Conservation (phyloP, 1,140 invertebrate genomes). For the Pollicipes pollicipes region DNA sequence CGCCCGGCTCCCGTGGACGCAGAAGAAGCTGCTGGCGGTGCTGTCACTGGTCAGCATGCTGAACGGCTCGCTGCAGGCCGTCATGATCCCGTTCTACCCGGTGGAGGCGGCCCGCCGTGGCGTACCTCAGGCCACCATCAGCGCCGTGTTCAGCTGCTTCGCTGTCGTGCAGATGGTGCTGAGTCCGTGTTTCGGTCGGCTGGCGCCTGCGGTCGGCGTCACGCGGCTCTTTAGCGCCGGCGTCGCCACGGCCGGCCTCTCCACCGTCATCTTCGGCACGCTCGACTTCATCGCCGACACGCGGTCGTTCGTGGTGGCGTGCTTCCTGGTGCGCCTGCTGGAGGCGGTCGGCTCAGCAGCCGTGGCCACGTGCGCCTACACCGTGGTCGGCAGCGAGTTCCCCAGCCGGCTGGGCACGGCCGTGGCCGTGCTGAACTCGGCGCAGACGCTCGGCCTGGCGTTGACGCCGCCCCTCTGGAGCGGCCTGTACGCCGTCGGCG, state of each 20-base stretch:
- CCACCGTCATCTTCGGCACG: slow-evolving; percentile 25
- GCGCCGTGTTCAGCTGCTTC: slow-evolving; percentile 23
- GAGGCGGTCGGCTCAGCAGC: slow-evolving; percentile 35
- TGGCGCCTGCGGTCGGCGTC: slow-evolving; percentile 34
- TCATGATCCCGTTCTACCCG: slow-evolving; percentile 28
- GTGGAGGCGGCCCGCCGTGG: slow-evolving; percentile 27
- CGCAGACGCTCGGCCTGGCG: slow-evolving; percentile 36
- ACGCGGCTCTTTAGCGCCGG: slow-evolving; percentile 28
- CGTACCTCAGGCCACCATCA: slow-evolving; percentile 18
- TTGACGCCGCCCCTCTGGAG: slow-evolving; percentile 32
- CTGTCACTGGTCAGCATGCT: slow-evolving; percentile 31
- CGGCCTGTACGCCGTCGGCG: slow-evolving; percentile 31
- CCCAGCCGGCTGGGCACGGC: slow-evolving; percentile 32
- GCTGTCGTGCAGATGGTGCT: slow-evolving; percentile 19
- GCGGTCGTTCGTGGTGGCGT: slow-evolving; percentile 32
- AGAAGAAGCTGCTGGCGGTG: slow-evolving; percentile 23
- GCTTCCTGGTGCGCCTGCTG: slow-evolving; percentile 33
- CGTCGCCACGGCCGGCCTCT: slow-evolving; percentile 28
- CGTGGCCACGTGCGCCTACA: slow-evolving; percentile 38
- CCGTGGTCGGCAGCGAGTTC: slow-evolving; percentile 33
- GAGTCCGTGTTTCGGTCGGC: slow-evolving; percentile 27
- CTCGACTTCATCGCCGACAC: slow-evolving; percentile 33
- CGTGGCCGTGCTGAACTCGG: slow-evolving; percentile 21
- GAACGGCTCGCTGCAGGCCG: slow-evolving; percentile 28
- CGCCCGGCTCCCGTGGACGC: too few species aligned